Evolutionary conservation across 2,888 invertebrate species (phyloP).

Genomic region (Anthophora plumipes): DNA sequence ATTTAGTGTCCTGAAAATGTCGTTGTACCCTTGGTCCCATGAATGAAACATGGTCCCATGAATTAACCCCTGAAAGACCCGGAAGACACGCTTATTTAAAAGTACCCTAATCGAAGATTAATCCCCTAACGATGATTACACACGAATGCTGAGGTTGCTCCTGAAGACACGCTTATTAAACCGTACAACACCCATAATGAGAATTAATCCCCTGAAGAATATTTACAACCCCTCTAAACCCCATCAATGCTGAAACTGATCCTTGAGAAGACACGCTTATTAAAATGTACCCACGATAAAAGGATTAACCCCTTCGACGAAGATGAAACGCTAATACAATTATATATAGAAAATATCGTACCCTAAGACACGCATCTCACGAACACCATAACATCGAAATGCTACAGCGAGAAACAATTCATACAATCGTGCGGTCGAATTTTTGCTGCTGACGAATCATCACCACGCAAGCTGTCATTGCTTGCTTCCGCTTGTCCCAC

Average conservation of each 20-base stretch:
- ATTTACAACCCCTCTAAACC: no score
- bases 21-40: background rate
- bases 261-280: no score
- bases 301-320: no score
- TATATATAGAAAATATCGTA: background rate
- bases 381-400: conserved; percentile 19
- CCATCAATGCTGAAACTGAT: no score
- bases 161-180: conserved; percentile 5
- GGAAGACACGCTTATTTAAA: conserved; percentile 40
- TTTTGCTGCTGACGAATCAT: background rate
- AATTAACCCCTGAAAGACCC: conserved; percentile 36
- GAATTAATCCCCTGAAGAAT: background rate
- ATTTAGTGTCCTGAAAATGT: background rate
- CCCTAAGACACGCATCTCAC: conserved; percentile 23
- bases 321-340: conserved; percentile 10
- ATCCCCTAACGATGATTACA: conserved; percentile 24
- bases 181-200: background rate
- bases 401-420: background rate
- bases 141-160: background rate
- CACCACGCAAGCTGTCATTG: background rate
- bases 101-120: conserved; percentile 5
- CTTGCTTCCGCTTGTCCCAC: conserved; percentile 45
- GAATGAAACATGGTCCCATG: background rate
- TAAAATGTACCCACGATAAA: no score
- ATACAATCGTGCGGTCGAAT: background rate